Evolutionary conservation across 2,888 invertebrate species (phyloP).

Genomic region (Limnephilus lunatus): DNA sequence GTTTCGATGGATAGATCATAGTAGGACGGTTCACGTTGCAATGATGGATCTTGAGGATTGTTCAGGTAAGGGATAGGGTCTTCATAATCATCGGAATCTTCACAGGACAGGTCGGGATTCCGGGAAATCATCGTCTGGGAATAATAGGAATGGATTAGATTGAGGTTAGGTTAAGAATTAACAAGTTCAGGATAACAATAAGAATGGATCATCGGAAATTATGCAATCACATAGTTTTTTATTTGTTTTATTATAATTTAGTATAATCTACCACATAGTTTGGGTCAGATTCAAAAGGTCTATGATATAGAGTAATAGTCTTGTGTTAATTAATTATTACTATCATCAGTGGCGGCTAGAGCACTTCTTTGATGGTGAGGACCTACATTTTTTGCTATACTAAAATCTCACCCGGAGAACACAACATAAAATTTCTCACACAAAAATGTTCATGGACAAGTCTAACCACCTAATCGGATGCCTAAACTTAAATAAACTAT

Average conservation of each 20-base stretch:
- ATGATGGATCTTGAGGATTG: background rate
- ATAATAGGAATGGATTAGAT: background rate
- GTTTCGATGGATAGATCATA: constrained; percentile 6
- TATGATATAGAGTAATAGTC: background rate
- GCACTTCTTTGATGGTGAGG: no score
- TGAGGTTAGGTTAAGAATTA: background rate
- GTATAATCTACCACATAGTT: no score
- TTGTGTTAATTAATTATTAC: background rate
- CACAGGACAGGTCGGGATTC: background rate
- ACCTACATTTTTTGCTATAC: no score
- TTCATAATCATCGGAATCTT: constrained; percentile 20
- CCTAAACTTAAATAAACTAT: no score
- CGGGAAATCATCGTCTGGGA: constrained; percentile 28
- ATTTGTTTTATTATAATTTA: no score
- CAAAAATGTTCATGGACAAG: no score
- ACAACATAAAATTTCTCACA: no score
- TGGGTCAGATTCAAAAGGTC: no score
- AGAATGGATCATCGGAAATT: no score
- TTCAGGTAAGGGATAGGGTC: background rate
- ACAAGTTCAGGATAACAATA: background rate
- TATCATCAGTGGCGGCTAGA: background rate
- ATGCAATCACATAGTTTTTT: no score
- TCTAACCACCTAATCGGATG: no score
- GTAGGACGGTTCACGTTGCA: background rate
- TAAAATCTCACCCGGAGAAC: no score